Percentiles rank a stretch among this genome's conserved stretches.
Evolutionary conservation across 1,140 invertebrate genomes (phyloP).

Genomic region (Calephelis virginiensis): DNA sequence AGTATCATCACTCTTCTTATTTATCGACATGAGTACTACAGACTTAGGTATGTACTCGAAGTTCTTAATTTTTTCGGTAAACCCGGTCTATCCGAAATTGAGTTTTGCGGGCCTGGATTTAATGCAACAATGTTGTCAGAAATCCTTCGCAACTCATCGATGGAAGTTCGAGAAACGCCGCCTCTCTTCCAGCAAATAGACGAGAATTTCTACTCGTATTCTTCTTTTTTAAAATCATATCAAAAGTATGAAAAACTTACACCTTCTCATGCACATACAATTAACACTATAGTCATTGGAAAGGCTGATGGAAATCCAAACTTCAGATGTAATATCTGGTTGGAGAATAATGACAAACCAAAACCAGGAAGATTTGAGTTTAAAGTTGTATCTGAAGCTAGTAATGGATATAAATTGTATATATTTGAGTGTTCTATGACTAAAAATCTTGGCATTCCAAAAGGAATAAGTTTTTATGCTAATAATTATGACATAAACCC

Average conservation of each 20-base stretch:
- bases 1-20: constrained; percentile 85
- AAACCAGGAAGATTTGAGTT: constrained; percentile 76
- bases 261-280: constrained; percentile 50
- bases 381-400: constrained; percentile 53
- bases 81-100: constrained; percentile 73
- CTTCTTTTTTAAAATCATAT: constrained; percentile 77
- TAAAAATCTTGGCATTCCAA: constrained; percentile 70
- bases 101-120: constrained; percentile 75
- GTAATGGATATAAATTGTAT: constrained; percentile 64
- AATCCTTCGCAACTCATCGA: constrained; percentile 64
- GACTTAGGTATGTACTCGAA: constrained; percentile 85
- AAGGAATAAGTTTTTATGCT: constrained; percentile 76
- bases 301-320: constrained; percentile 62
- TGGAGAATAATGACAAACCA: constrained; percentile 75
- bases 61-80: constrained; percentile 88
- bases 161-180: constrained; percentile 68
- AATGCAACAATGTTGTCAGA: constrained; percentile 72
- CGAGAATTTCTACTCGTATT: constrained; percentile 78
- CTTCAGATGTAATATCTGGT: constrained; percentile 79
- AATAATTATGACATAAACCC: constrained; percentile 74
- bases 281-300: constrained; percentile 75
- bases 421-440: constrained; percentile 73
- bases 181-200: constrained; percentile 75
- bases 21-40: constrained; percentile 88
- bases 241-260: constrained; percentile 63